A percentile compares a stretch with the other conserved stretches of the same genome.
Evolutionary conservation across 23 tunicate species (phyloP).

Genomic region (Botrylloides violaceus): DNA sequence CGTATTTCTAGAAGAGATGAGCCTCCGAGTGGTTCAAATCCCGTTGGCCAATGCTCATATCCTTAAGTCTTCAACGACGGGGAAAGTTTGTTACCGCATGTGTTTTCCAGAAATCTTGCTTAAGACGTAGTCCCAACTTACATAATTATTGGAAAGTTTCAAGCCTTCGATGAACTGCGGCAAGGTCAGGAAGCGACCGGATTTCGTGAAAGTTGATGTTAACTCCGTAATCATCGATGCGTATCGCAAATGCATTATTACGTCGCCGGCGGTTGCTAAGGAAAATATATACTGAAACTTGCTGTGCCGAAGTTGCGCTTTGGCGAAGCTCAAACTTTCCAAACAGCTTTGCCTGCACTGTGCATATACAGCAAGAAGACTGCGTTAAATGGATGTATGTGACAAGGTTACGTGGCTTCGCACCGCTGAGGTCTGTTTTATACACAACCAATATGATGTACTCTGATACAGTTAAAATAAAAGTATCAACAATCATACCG

Average conservation of each 20-base stretch:
- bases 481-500: not conserved
- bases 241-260: not conserved
- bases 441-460: not conserved
- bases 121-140: too few relatives aligned
- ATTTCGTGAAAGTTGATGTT: too few relatives aligned
- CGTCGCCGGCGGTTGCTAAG: not conserved
- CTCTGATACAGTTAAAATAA: not conserved
- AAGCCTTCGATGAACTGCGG: too few relatives aligned
- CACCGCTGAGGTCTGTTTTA: not conserved
- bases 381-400: not conserved
- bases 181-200: too few relatives aligned
- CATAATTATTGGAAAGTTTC: too few relatives aligned
- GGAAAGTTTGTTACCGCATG: too few relatives aligned
- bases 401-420: not conserved
- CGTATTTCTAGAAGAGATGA: too few relatives aligned
- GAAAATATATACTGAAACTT: not conserved
- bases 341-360: not conserved
- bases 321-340: not conserved
- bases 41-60: too few relatives aligned
- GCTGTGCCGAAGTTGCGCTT: not conserved
- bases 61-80: too few relatives aligned
- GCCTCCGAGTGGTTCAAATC: too few relatives aligned
- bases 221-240: too few relatives aligned
- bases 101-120: too few relatives aligned
- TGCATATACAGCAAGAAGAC: not conserved